Evolutionary conservation across 2,113 vertebrate genomes (phyloP).

Genomic region (Rhipidura dahli): DNA sequence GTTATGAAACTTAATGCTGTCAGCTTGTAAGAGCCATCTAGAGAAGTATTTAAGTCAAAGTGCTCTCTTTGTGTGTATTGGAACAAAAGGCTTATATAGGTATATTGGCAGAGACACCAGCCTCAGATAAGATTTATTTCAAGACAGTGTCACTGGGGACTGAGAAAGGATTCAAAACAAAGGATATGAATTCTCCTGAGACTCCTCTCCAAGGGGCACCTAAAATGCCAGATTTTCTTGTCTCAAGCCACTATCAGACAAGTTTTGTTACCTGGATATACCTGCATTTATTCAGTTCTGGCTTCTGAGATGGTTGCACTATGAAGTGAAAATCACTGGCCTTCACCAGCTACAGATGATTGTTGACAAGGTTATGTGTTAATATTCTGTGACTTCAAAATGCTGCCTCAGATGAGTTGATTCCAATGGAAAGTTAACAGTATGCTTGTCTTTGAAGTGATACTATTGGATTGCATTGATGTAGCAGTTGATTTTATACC

Average conservation of each 20-base stretch:
- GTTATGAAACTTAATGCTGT: conserved; percentile 53
- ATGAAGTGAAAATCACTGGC: conserved; percentile 45
- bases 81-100: neutral
- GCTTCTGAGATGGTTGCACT: conserved; percentile 11
- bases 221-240: conserved; percentile 41
- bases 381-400: conserved; percentile 51
- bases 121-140: conserved; percentile 17
- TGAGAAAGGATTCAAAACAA: conserved; percentile 26
- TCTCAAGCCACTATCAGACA: conserved; percentile 16
- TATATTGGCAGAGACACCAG: neutral
- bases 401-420: conserved; percentile 30
- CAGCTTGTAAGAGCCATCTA: conserved; percentile 27
- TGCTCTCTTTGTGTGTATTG: neutral
- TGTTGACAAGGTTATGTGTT: conserved; percentile 40
- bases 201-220: conserved; percentile 6
- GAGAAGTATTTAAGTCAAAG: conserved; percentile 25
- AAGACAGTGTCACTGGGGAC: conserved; percentile 15
- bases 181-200: neutral
- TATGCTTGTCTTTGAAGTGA: conserved; percentile 45
- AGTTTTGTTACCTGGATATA: conserved; percentile 55
- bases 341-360: conserved; percentile 36
- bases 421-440: conserved; percentile 40
- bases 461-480: neutral
- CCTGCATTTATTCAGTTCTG: conserved; percentile 30
- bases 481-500: neutral